Conservation (phyloP, 2,797 vertebrate genomes). For the Amazonetta brasiliensis region DNA sequence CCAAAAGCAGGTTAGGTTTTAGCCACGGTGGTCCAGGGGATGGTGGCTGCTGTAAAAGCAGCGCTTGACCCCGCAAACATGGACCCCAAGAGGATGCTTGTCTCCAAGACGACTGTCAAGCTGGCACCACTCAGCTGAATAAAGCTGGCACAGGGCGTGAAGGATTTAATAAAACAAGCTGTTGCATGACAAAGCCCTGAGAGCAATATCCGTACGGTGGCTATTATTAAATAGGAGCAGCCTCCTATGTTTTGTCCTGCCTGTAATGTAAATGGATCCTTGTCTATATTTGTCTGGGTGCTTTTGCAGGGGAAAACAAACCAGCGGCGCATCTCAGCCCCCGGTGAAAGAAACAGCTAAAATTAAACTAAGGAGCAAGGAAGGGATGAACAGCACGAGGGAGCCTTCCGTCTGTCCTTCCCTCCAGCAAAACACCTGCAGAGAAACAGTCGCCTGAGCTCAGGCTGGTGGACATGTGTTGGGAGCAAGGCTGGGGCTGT, state of each 20-base stretch:
- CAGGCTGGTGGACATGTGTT: too few species aligned
- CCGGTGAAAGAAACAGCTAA: background rate
- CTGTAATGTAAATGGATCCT: background rate
- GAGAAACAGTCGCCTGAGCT: background rate
- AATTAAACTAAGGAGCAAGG: background rate
- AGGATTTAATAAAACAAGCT: slow-evolving; percentile 39
- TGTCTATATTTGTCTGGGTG: background rate
- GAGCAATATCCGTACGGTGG: background rate
- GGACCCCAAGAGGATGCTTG: background rate
- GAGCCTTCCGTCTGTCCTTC: too few species aligned
- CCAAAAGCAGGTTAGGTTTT: background rate
- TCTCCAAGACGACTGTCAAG: background rate
- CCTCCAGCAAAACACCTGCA: background rate
- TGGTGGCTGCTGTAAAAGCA: background rate
- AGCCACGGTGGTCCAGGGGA: background rate
- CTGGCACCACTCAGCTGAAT: background rate
- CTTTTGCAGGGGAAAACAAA: background rate
- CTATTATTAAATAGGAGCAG: slow-evolving; percentile 1
- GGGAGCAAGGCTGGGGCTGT: too few species aligned
- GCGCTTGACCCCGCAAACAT: background rate
- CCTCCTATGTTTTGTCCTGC: background rate
- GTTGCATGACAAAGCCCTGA: background rate
- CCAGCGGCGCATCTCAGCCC: background rate
- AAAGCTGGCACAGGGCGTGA: background rate
- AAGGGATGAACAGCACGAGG: background rate